Base-by-base conservation (phyloP, 2,888 invertebrate genomes). In the Hetaerina titia region DNA sequence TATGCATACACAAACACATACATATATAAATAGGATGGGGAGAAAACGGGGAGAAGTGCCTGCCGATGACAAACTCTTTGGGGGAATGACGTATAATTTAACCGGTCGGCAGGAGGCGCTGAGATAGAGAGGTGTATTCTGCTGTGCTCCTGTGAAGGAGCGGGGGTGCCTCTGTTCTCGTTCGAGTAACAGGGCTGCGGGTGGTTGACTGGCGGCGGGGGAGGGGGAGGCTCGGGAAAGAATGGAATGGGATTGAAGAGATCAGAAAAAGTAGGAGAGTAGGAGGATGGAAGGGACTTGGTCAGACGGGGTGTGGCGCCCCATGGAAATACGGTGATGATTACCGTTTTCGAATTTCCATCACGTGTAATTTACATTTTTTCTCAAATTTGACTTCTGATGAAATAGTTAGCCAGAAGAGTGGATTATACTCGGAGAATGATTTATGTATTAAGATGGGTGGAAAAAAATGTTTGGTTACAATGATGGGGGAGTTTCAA, bases 1-100 rank as follows among this genome's bases (percentile, higher is more conserved):
- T 45, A 45, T 45, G 45, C 4, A 45, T 45, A 45, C 4, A 45
- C 45, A 45, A 1, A 1, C 45, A 45, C 45, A 81, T 25, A 31
- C 81, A 81, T 81, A 81, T 13, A 58, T 17, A 57, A 57, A 89
- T 8, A n/a, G 57, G 57, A 57, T 13, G 57, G 31, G 13, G 81
- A 81, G 25, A 81, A 31, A 69, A 69, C 69, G n/a, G n/a, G 56
- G 92, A 45, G 92, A 64, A 69, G 69, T 69, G 92, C 92, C 92
- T 92, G 92, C 74, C 69, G 56, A 92, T 64, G 92, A 92, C 92
- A 74, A 92, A 74, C 90, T 58, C 89, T 57, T 90, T 31, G 60
- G 60, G 31, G 31, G 60, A 90, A 31, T 15, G 90, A 63, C 31
- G 90, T 25, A 60, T 90, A 90, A 63, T 90, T 89, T 58, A 25